phyloP scores from a whole-genome alignment of 2,113 vertebrate genomes.

The Aldabrachelys gigantea region DNA sequence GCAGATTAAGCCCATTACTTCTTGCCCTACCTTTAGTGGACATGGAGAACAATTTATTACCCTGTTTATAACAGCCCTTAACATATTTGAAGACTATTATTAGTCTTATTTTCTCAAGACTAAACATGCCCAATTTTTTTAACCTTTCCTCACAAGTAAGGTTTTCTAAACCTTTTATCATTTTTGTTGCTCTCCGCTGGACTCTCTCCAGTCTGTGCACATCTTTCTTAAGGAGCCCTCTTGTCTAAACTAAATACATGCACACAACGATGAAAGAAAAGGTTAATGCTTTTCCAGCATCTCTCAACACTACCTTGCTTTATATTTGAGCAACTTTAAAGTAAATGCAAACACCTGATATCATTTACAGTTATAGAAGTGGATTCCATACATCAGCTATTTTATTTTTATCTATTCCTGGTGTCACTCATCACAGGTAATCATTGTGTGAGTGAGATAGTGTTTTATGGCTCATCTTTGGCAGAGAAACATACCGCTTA shows the following conservation, averaged over 20 bases:
- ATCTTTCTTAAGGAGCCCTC: slow-evolving; percentile 7
- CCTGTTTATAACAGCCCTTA: neutral
- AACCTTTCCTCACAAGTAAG: neutral
- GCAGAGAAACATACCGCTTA: neutral
- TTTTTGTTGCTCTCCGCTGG: slow-evolving; percentile 46
- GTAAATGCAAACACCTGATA: slow-evolving; percentile 69
- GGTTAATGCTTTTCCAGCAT: slow-evolving; percentile 64
- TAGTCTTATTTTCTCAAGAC: neutral
- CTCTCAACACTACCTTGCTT: slow-evolving; percentile 70
- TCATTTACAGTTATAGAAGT: slow-evolving; percentile 71
- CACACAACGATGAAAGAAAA: slow-evolving; percentile 67
- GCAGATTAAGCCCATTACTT: neutral
- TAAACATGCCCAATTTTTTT: neutral
- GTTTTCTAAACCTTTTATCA: neutral
- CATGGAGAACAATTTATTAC: neutral
- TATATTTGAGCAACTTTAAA: slow-evolving; percentile 69
- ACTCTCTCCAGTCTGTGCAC: neutral
- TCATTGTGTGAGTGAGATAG: neutral
- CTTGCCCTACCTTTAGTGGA: neutral
- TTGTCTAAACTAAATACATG: slow-evolving; percentile 42
- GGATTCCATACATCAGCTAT: slow-evolving; percentile 54
- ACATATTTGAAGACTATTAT: neutral
- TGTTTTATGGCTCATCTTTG: slow-evolving; percentile 58
- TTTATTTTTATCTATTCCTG: slow-evolving; percentile 64
- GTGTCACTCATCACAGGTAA: slow-evolving; percentile 59